Conservation (phyloP, 2,888 invertebrate species). For the Rugalucina vietnamica region DNA sequence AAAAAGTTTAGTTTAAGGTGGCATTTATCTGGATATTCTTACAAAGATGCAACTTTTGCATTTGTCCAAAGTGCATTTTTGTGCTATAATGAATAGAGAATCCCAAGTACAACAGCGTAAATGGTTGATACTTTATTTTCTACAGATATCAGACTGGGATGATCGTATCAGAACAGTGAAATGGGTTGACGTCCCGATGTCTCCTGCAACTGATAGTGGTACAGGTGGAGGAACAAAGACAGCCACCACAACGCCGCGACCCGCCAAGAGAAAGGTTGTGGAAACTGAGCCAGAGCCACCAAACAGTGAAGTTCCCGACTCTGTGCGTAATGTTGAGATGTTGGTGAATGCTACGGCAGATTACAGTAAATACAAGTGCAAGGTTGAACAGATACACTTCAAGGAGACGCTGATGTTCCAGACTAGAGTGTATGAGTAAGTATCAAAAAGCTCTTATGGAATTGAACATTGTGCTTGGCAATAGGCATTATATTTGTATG, state of each 20-base stretch:
- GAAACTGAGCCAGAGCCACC: conserved; percentile 83
- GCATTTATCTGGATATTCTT: too few relatives aligned
- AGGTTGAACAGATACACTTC: conserved; percentile 79
- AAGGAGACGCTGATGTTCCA: conserved; percentile 84
- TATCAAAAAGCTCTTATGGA: too few relatives aligned
- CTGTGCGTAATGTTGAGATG: conserved; percentile 78
- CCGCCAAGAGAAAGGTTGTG: conserved; percentile 82
- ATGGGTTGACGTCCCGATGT: conserved; percentile 81
- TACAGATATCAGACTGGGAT: conserved; percentile 83
- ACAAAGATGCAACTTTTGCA: too few relatives aligned
- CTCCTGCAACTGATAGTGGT: conserved; percentile 60
- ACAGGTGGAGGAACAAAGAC: conserved; percentile 36
- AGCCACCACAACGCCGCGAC: conserved; percentile 67
- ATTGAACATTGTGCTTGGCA: too few relatives aligned
- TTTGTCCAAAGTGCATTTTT: too few relatives aligned
- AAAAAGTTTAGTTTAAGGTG: too few relatives aligned
- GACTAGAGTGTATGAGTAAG: conserved; percentile 83
- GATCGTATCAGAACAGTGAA: conserved; percentile 82
- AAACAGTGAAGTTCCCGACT: conserved; percentile 78
- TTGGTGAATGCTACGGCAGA: conserved; percentile 81
- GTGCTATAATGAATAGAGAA: neutral
- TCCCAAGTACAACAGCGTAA: neutral
- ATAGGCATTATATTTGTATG: too few relatives aligned
- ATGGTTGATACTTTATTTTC: neutral
- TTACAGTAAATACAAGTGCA: conserved; percentile 81